Conservation (phyloP, 1,140 invertebrate genomes). For the Drosophila trapezifrons region DNA sequence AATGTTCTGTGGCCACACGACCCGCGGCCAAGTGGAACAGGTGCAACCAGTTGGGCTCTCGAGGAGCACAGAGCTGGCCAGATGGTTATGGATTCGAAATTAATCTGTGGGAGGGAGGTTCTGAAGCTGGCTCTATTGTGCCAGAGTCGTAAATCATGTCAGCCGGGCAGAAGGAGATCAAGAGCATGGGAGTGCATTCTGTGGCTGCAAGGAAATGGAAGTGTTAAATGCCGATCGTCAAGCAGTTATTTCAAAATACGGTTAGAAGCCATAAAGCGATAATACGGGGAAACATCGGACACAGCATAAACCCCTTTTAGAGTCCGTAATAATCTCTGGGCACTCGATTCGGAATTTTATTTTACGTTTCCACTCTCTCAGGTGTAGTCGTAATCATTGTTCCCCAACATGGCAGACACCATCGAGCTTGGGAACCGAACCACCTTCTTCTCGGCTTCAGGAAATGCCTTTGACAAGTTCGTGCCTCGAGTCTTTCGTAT, state of each 20-base stretch:
- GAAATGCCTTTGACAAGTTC: constrained; percentile 55
- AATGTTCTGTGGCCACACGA: constrained; percentile 33
- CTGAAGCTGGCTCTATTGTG: constrained; percentile 28
- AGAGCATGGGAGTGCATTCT: constrained; percentile 26
- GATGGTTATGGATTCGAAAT: constrained; percentile 40
- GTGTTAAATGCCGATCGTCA: constrained; percentile 40
- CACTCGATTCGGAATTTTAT: neutral
- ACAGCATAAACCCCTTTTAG: neutral
- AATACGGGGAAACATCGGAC: constrained; percentile 3
- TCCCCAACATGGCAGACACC: neutral
- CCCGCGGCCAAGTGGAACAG: constrained; percentile 54
- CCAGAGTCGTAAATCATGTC: constrained; percentile 44
- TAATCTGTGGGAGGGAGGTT: constrained; percentile 51
- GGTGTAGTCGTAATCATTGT: neutral
- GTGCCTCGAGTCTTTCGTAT: constrained; percentile 31
- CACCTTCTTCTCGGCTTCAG: constrained; percentile 1
- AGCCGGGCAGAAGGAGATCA: constrained; percentile 8
- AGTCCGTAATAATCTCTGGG: neutral
- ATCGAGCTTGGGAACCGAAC: neutral
- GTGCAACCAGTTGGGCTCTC: constrained; percentile 56
- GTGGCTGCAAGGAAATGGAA: constrained; percentile 34
- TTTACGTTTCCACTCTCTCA: neutral
- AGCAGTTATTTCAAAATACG: constrained; percentile 21
- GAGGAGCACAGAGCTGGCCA: constrained; percentile 9
- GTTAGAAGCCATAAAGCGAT: constrained; percentile 20